phyloP scores from a whole-genome alignment of 2,888 invertebrate genomes.

The Xestia rhomboidea region DNA sequence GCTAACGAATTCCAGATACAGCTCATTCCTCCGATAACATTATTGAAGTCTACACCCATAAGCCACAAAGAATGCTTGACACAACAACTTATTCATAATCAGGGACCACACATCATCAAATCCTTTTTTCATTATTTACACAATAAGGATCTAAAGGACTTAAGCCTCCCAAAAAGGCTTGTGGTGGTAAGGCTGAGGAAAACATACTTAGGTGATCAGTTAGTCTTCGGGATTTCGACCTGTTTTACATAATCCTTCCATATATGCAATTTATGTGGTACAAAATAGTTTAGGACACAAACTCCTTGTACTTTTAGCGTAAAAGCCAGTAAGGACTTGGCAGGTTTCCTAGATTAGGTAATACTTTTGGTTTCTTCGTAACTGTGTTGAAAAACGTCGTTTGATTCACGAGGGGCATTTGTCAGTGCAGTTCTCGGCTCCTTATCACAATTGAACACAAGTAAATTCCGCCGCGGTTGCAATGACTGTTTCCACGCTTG shows the following conservation, averaged over 20 bases:
- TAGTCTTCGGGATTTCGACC: constrained; percentile 9
- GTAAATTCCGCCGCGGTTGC: background rate
- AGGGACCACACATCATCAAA: background rate
- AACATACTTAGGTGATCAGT: constrained; percentile 40
- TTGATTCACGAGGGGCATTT: background rate
- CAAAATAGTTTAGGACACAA: constrained; percentile 26
- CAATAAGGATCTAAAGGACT: constrained; percentile 18
- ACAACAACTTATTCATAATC: background rate
- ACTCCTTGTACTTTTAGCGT: background rate
- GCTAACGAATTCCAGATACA: background rate
- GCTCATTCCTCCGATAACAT: background rate
- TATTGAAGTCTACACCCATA: background rate
- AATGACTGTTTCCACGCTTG: background rate
- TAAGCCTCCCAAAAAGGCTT: constrained; percentile 3
- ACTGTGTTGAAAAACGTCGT: background rate
- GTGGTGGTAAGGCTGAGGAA: background rate
- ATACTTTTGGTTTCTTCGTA: background rate
- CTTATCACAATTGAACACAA: background rate
- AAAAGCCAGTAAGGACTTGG: background rate
- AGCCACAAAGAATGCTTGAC: background rate
- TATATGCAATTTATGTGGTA: constrained; percentile 26
- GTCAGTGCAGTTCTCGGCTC: background rate
- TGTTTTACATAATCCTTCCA: constrained; percentile 45
- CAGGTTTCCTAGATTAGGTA: background rate
- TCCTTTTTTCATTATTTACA: constrained; percentile 22